Evolutionary conservation across 2,797 vertebrate species (phyloP), one percentile per base, ranked within the genome.

Genomic region (Enteromius mattozi): DNA sequence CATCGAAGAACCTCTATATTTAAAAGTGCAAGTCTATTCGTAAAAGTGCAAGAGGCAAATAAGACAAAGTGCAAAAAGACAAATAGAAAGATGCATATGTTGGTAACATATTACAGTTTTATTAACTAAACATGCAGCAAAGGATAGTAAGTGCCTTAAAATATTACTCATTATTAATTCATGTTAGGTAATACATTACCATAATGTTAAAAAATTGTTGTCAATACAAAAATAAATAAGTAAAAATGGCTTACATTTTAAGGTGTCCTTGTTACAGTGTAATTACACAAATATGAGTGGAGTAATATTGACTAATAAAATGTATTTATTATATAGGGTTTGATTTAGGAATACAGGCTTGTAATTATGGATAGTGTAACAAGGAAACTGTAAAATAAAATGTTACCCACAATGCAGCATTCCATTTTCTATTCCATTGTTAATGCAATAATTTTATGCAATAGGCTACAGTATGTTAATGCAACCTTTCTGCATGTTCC

Each of bases 401-500:
- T 40, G 10, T 54, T 35, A 13, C 47, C 27, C 71, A 3, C 61
- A 78, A 61, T 61, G 17, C 68, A 42, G 21, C 21, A 35, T 21
- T 68, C 40, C 16, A 63, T 63, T 77, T 40, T 59, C 51, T 42
- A 14, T 16, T 45, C 19, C 2, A 12, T 47, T 75, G 49, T 75
- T 54, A 35, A 54, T 35, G 72, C 72, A 35, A 54, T 35, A 37
- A 37, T 49, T 14, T 3, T 4, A 40, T 4, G 4, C 14, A 42
- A 42, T 27, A 19, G 7, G 12, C 24, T 61, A 77, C 75, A 59
- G 75, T 77, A 49, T 74, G 27, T 61, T 49, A 74, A 65, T 66
- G 78, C 33, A 54, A 69, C 21, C 4, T 51, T 81, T 80, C 47
- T 69, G 33, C 21, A 17, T 21, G 72, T 76, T 76, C 35, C 45